These are phyloP conservation scores for Actinostola sp. DNA, from an alignment of 92 coral and sea anemone species.

Conservation along the genomic window DNA sequence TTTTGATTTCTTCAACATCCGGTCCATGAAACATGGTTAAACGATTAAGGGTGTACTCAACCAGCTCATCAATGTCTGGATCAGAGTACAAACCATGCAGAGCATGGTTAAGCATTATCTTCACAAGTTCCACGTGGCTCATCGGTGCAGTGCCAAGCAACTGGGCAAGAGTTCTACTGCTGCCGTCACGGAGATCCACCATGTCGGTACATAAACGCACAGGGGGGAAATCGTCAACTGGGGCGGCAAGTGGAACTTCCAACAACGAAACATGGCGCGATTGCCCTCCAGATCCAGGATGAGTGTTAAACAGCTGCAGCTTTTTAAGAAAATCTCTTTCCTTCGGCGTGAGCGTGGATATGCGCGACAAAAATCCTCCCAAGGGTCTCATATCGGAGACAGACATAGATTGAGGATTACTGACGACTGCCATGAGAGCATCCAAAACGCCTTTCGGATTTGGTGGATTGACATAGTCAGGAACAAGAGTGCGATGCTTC, in stretches of 20 bases:
- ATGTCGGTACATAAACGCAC: slow-evolving; percentile 23
- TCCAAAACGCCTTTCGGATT: slow-evolving; percentile 45
- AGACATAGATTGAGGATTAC: neutral
- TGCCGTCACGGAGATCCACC: slow-evolving; percentile 40
- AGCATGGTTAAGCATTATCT: slow-evolving; percentile 31
- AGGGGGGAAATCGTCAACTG: slow-evolving; percentile 42
- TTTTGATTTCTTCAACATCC: slow-evolving; percentile 10
- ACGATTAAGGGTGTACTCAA: slow-evolving; percentile 46
- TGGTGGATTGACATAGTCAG: slow-evolving; percentile 57
- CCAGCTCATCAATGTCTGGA: slow-evolving; percentile 52
- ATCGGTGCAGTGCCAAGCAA: slow-evolving; percentile 10
- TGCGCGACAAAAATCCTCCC: slow-evolving; percentile 50
- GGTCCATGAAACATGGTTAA: slow-evolving; percentile 1
- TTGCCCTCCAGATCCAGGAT: slow-evolving; percentile 15
- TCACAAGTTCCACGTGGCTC: slow-evolving; percentile 2
- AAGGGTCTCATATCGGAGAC: slow-evolving; percentile 7
- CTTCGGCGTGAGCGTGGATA: neutral
- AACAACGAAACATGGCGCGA: slow-evolving; percentile 29
- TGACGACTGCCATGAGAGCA: slow-evolving; percentile 5
- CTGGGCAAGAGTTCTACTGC: slow-evolving; percentile 41
- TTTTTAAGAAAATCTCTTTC: slow-evolving; percentile 25
- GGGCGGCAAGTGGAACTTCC: slow-evolving; percentile 30
- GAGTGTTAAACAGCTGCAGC: slow-evolving; percentile 63
- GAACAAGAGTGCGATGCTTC: slow-evolving; percentile 27
- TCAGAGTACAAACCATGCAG: slow-evolving; percentile 33